phyloP scores from a whole-genome alignment of 2,888 invertebrate genomes.

The Drosophila prolongata region DNA sequence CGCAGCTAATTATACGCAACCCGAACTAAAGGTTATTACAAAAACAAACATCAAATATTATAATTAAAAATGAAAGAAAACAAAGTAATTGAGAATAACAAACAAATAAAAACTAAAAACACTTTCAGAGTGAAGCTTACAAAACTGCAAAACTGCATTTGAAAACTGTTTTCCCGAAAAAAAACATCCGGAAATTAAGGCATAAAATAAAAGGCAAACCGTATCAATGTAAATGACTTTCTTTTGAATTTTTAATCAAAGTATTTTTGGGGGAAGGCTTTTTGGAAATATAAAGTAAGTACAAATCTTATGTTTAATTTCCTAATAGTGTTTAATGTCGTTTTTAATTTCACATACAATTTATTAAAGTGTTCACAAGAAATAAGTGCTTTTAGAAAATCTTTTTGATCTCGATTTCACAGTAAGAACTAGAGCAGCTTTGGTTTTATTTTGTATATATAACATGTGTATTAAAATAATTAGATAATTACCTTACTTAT shows the following conservation, averaged over 20 bases:
- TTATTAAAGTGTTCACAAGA: no score
- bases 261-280: background rate
- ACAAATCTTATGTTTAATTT: no score
- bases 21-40: constrained; percentile 65
- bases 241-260: background rate
- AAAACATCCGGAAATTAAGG: constrained; percentile 55
- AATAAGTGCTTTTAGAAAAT: no score
- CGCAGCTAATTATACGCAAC: constrained; percentile 67
- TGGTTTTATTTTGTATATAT: no score
- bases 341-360: no score
- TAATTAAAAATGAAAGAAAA: constrained; percentile 23
- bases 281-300: no score
- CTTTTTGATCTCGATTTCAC: no score
- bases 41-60: constrained; percentile 39
- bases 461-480: no score
- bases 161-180: constrained; percentile 59
- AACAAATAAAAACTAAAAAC: constrained; percentile 23
- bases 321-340: no score
- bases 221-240: constrained; percentile 64
- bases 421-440: no score
- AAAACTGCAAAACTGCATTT: constrained; percentile 69
- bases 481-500: no score
- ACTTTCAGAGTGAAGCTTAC: constrained; percentile 64
- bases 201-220: constrained; percentile 73
- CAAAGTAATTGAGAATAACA: constrained; percentile 43